A percentile compares a stretch with the other conserved stretches of the same genome.
Conservation (phyloP, 2,113 vertebrate species). For the Chionodraco myersi region DNA sequence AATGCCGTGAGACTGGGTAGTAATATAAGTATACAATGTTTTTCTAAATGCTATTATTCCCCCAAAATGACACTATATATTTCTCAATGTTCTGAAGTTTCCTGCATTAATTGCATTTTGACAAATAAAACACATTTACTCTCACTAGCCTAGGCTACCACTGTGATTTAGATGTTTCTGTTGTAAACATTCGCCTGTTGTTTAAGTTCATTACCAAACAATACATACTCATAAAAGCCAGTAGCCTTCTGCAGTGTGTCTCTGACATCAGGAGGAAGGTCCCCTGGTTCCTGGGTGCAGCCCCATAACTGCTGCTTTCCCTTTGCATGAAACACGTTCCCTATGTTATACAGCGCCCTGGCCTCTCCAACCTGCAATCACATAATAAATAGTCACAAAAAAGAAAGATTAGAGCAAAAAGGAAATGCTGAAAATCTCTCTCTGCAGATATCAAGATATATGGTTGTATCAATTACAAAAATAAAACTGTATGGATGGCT, state of each 20-base stretch:
- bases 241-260: constrained; percentile 92
- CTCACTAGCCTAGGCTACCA: background rate
- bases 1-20: too few relatives aligned
- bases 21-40: background rate
- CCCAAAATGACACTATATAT: too few relatives aligned
- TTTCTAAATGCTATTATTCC: too few relatives aligned
- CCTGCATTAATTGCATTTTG: background rate
- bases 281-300: constrained; percentile 88
- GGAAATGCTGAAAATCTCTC: background rate
- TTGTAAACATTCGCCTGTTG: background rate
- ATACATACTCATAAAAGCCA: constrained; percentile 93
- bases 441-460: background rate
- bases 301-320: constrained; percentile 95
- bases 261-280: constrained; percentile 87
- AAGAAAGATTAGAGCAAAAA: background rate
- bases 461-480: background rate
- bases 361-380: constrained; percentile 92
- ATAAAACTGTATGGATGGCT: background rate
- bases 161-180: background rate
- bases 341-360: constrained; percentile 94
- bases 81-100: too few relatives aligned
- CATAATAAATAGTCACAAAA: constrained; percentile 2
- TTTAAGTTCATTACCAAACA: background rate
- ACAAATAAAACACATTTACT: background rate
- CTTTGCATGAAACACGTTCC: constrained; percentile 96